Percentiles rank a stretch among this genome's conserved stretches.
phyloP scores from a whole-genome alignment of 2,888 invertebrate species.

The Drosophila vallismaia region DNA sequence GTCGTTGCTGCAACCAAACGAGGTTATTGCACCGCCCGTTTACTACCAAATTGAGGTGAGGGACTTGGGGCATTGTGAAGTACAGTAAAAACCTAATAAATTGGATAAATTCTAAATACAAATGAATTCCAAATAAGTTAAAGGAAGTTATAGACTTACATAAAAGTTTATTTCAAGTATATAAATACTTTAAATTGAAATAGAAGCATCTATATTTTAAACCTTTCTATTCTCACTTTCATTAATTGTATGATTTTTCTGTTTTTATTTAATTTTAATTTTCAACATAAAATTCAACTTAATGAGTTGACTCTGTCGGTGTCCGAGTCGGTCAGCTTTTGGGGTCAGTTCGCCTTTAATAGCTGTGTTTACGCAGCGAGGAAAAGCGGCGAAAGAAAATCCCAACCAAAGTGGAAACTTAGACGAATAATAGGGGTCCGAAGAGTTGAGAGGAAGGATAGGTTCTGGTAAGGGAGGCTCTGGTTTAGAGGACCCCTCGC shows the following conservation, averaged over 20 bases:
- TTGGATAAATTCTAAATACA: neutral
- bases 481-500: constrained; percentile 55
- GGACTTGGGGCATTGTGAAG: constrained; percentile 1
- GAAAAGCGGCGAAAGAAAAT: constrained; percentile 47
- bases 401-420: constrained; percentile 52
- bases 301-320: constrained; percentile 13
- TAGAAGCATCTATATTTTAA: neutral
- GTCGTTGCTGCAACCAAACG: constrained; percentile 62
- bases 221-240: too few relatives aligned
- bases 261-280: too few relatives aligned
- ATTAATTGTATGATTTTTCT: too few relatives aligned
- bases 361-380: constrained; percentile 50
- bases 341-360: constrained; percentile 57
- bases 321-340: constrained; percentile 45
- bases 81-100: constrained; percentile 1
- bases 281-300: neutral
- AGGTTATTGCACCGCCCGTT: constrained; percentile 73
- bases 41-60: neutral
- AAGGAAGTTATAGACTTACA: neutral
- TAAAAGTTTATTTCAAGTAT: too few relatives aligned
- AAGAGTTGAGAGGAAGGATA: neutral
- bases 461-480: neutral
- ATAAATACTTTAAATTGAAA: too few relatives aligned
- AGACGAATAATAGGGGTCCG: neutral
- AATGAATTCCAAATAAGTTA: neutral